phyloP scores from a whole-genome alignment of 2,797 vertebrate genomes.

The Megalops cyprinoides region DNA sequence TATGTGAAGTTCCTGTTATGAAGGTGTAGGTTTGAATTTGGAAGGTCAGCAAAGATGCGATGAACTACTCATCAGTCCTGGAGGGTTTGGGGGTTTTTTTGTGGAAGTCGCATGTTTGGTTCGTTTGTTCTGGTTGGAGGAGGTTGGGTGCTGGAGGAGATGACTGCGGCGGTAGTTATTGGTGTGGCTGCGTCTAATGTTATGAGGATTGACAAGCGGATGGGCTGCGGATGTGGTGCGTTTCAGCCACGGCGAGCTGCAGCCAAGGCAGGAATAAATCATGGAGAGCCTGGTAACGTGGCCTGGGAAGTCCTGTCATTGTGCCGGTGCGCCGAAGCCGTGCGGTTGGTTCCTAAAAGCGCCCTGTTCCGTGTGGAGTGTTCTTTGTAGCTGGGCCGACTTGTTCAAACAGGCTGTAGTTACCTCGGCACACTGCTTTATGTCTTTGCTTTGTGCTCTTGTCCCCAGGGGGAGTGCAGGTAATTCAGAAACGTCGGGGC shows the following conservation, averaged over 20 bases:
- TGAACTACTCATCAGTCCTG: neutral
- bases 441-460: conserved; percentile 65
- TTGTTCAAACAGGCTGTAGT: conserved; percentile 72
- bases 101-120: neutral
- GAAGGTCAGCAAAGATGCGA: neutral
- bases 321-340: conserved; percentile 12
- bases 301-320: neutral
- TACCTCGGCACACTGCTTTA: conserved; percentile 63
- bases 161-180: neutral
- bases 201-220: neutral
- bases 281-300: neutral
- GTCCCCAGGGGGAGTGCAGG: conserved; percentile 54
- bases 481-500: conserved; percentile 55
- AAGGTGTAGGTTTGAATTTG: neutral
- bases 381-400: conserved; percentile 72
- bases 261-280: neutral
- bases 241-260: neutral
- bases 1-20: neutral
- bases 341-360: conserved; percentile 45
- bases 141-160: neutral
- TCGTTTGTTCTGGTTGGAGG: neutral
- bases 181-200: neutral
- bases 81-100: neutral
- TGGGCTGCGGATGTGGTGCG: neutral
- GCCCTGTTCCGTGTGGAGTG: conserved; percentile 67